Evolutionary conservation across 2,797 vertebrate genomes (phyloP).

Genomic region (Orestias chungarensis): DNA sequence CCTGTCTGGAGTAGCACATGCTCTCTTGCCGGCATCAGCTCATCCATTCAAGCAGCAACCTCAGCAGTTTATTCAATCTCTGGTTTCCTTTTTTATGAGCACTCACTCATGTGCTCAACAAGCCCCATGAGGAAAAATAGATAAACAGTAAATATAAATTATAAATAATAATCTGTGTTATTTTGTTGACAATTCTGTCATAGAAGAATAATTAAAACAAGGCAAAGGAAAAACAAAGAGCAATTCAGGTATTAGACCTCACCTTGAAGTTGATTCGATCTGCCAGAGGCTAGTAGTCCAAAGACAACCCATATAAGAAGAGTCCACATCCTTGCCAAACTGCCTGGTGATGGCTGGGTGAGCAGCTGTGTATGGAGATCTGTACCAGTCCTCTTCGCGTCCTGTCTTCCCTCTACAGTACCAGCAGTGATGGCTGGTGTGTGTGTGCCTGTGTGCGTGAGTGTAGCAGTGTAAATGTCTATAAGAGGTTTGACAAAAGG

Average conservation of each 20-base stretch:
- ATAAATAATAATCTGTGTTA: too few species aligned
- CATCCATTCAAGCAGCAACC: conserved; percentile 55
- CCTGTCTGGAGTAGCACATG: conserved; percentile 66
- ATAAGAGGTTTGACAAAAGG: conserved; percentile 30
- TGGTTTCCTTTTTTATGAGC: conserved; percentile 22
- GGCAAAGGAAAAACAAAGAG: conserved; percentile 47
- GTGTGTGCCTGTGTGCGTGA: conserved; percentile 39
- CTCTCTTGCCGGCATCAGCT: conserved; percentile 63
- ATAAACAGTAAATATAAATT: too few species aligned
- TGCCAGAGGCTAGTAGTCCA: conserved; percentile 77
- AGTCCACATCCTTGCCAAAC: conserved; percentile 74
- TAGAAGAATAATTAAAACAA: conserved; percentile 17
- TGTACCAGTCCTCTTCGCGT: conserved; percentile 64
- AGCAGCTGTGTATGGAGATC: conserved; percentile 62
- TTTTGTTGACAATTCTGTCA: too few species aligned
- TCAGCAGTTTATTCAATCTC: conserved; percentile 34
- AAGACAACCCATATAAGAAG: conserved; percentile 73
- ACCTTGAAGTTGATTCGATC: conserved; percentile 68
- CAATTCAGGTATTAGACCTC: conserved; percentile 50
- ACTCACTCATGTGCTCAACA: conserved; percentile 24
- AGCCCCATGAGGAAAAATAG: conserved; percentile 4
- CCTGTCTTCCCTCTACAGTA: conserved; percentile 61
- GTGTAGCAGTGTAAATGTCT: conserved; percentile 30
- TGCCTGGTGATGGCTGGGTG: conserved; percentile 48
- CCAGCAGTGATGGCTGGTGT: conserved; percentile 61